phyloP scores from a whole-genome alignment of 2,113 vertebrate species.

The Promerops cafer region DNA sequence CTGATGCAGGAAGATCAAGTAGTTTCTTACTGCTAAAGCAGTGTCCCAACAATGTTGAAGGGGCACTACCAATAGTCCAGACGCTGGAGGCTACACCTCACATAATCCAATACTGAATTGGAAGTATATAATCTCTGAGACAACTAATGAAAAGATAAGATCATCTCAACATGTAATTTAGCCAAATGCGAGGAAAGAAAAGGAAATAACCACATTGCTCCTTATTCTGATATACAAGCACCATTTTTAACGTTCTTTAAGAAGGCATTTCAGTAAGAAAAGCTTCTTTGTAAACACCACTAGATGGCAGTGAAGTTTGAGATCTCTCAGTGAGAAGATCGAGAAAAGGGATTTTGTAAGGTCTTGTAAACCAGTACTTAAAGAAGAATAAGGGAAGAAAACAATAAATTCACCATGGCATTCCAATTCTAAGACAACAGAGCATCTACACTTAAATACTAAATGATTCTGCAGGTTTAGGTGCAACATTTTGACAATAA shows the following conservation, averaged over 20 bases:
- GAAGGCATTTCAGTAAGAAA: background rate
- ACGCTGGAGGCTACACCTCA: background rate
- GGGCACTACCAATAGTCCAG: background rate
- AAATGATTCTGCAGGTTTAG: background rate
- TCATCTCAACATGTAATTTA: background rate
- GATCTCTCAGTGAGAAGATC: background rate
- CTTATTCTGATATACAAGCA: background rate
- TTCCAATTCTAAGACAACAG: background rate
- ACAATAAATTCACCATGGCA: background rate
- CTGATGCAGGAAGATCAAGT: background rate
- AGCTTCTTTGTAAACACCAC: background rate
- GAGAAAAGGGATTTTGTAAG: background rate
- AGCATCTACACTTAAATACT: background rate
- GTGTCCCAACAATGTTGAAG: background rate
- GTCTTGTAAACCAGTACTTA: background rate
- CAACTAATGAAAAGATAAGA: background rate
- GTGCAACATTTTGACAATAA: background rate
- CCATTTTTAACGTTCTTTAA: background rate
- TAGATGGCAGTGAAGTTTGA: slow-evolving; percentile 2
- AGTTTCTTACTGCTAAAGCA: background rate
- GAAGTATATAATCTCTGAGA: background rate
- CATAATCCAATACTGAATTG: background rate
- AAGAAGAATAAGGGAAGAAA: background rate
- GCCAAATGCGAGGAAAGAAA: background rate
- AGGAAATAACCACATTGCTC: background rate